These are phyloP conservation scores for Caenorhabditis auriculariae DNA, from an alignment of 2,888 invertebrate species.

Conservation along the genomic window DNA sequence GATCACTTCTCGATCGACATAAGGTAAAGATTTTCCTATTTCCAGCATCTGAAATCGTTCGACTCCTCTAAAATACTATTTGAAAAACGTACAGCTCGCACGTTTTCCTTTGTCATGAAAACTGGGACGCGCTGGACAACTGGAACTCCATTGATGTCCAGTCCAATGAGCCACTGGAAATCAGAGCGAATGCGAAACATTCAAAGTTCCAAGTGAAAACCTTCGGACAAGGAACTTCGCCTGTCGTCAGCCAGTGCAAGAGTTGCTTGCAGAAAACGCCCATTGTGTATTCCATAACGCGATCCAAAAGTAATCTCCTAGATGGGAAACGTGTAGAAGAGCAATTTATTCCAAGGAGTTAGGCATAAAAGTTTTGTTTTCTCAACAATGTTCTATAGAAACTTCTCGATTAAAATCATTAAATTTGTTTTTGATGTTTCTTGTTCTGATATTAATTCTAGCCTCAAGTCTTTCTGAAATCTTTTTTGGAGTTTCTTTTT, in stretches of 20 bases:
- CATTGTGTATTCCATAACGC: conserved; percentile 17
- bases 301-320: conserved; percentile 5
- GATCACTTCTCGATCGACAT: conserved; percentile 3
- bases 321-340: too few relatives aligned
- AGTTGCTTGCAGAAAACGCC: conserved; percentile 21
- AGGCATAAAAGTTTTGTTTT: too few relatives aligned
- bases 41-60: conserved; percentile 16
- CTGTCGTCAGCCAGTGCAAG: conserved; percentile 21
- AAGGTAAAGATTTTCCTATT: conserved; percentile 27
- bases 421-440: too few relatives aligned
- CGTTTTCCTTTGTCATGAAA: conserved; percentile 9
- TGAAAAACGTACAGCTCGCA: conserved; percentile 10
- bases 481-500: too few relatives aligned
- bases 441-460: too few relatives aligned
- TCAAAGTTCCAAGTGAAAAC: neutral
- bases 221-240: conserved; percentile 13
- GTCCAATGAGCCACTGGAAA: conserved; percentile 20
- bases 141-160: conserved; percentile 2
- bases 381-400: too few relatives aligned
- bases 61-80: neutral
- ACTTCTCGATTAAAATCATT: too few relatives aligned
- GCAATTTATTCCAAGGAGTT: too few relatives aligned
- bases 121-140: conserved; percentile 11
- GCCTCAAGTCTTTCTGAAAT: too few relatives aligned
- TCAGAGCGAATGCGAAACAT: neutral